A percentile compares a stretch with the other conserved stretches of the same genome.
phyloP scores from a whole-genome alignment of 1,140 invertebrate species.

The Nephotettix cincticeps region DNA sequence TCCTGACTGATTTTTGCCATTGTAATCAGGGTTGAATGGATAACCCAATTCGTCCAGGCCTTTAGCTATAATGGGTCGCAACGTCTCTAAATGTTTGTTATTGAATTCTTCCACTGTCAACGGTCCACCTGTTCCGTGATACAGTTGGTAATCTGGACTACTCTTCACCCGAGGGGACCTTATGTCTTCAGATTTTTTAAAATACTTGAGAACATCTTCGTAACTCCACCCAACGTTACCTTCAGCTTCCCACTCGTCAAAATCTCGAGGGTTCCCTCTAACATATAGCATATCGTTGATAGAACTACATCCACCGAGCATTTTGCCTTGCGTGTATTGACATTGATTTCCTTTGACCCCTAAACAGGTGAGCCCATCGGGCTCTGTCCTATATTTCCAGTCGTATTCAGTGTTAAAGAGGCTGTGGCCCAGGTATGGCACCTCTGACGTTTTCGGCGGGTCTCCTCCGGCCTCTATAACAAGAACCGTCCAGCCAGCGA shows the following conservation, averaged over 20 bases:
- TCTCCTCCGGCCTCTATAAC: too few species aligned
- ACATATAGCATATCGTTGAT: constrained; percentile 67
- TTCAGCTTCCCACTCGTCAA: constrained; percentile 67
- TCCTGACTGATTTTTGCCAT: constrained; percentile 61
- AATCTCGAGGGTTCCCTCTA: constrained; percentile 62
- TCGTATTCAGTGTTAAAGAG: too few species aligned
- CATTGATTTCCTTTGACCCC: too few species aligned
- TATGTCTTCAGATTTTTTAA: constrained; percentile 81
- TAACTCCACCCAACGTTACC: constrained; percentile 68
- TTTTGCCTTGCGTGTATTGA: too few species aligned
- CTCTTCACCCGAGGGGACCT: constrained; percentile 39
- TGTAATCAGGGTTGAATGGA: constrained; percentile 62
- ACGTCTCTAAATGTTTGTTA: background rate
- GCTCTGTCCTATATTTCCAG: too few species aligned
- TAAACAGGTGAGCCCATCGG: too few species aligned
- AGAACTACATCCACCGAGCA: constrained; percentile 58
- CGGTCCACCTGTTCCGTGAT: background rate
- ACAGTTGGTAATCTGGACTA: background rate
- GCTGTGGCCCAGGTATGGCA: too few species aligned
- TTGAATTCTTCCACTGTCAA: background rate
- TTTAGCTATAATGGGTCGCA: background rate
- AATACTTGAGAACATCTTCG: constrained; percentile 75
- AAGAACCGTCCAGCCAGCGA: too few species aligned
- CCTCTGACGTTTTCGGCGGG: too few species aligned
- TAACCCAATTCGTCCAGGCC: background rate